A percentile compares a stretch with the other conserved stretches of the same genome.
phyloP scores from a whole-genome alignment of 2,797 vertebrate species.

The Lithobates pipiens region DNA sequence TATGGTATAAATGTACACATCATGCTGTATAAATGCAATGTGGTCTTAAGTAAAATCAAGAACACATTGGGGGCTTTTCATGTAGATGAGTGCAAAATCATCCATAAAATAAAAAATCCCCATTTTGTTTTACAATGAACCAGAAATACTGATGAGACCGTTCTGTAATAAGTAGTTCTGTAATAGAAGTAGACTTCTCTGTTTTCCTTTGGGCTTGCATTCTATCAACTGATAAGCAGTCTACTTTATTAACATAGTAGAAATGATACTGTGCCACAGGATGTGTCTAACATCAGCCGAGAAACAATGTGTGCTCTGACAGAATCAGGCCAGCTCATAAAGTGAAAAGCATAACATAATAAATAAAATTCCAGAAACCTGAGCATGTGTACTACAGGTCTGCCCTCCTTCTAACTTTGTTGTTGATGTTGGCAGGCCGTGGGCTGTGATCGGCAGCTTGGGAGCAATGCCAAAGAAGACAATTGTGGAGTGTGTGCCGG shows the following conservation, averaged over 20 bases:
- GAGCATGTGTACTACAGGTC: conserved; percentile 67
- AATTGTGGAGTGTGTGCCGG: conserved; percentile 91
- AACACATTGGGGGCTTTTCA: neutral
- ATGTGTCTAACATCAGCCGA: conserved; percentile 32
- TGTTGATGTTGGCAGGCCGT: conserved; percentile 84
- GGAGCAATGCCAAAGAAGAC: conserved; percentile 88
- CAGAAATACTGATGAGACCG: conserved; percentile 4
- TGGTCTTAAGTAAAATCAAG: neutral
- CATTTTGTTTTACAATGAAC: neutral
- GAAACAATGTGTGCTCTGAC: conserved; percentile 66
- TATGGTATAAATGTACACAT: neutral
- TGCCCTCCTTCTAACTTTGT: conserved; percentile 70
- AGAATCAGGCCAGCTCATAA: conserved; percentile 72
- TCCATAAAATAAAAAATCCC: neutral
- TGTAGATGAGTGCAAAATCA: neutral
- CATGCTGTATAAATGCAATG: neutral
- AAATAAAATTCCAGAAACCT: conserved; percentile 72
- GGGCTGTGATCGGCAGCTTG: conserved; percentile 90
- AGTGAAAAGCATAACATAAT: conserved; percentile 69
- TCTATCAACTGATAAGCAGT: conserved; percentile 34
- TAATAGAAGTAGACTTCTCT: neutral
- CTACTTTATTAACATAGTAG: conserved; percentile 53
- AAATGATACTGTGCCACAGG: conserved; percentile 63
- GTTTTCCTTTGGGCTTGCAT: conserved; percentile 13
- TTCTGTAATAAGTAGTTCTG: neutral